Percentiles rank a stretch among this genome's conserved stretches.
Conservation (phyloP, 2,888 invertebrate genomes). For the Stegana nigrithorax region DNA sequence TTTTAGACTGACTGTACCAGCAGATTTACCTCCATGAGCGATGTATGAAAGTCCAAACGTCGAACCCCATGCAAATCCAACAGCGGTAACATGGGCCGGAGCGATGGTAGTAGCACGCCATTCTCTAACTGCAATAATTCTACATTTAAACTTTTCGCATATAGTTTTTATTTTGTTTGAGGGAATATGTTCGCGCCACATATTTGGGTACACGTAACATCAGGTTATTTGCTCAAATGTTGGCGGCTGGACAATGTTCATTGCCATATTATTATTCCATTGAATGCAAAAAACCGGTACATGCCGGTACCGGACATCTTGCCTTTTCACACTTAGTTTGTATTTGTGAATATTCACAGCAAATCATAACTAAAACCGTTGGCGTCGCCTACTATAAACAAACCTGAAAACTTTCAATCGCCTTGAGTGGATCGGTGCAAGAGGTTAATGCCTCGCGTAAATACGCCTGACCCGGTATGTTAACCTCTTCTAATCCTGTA, state of each 20-base stretch:
- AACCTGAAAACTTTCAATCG: constrained; percentile 98
- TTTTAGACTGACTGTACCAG: too few relatives aligned
- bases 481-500: constrained; percentile 84
- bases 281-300: too few relatives aligned
- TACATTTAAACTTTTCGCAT: neutral
- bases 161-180: neutral
- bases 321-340: neutral
- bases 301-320: too few relatives aligned
- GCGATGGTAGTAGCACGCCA: constrained; percentile 89
- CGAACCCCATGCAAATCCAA: constrained; percentile 94
- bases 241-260: too few relatives aligned
- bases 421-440: constrained; percentile 95
- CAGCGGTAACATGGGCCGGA: constrained; percentile 93
- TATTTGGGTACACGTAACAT: too few relatives aligned
- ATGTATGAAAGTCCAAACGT: constrained; percentile 93
- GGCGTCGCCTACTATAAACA: constrained; percentile 25
- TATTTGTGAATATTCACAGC: neutral
- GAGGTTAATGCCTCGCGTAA: constrained; percentile 92
- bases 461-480: constrained; percentile 87
- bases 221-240: too few relatives aligned
- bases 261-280: too few relatives aligned
- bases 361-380: neutral
- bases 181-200: neutral
- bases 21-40: constrained; percentile 80
- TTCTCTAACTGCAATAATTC: constrained; percentile 78